phyloP scores from a whole-genome alignment of 2,888 invertebrate genomes.

The Tenthredo distinguenda region DNA sequence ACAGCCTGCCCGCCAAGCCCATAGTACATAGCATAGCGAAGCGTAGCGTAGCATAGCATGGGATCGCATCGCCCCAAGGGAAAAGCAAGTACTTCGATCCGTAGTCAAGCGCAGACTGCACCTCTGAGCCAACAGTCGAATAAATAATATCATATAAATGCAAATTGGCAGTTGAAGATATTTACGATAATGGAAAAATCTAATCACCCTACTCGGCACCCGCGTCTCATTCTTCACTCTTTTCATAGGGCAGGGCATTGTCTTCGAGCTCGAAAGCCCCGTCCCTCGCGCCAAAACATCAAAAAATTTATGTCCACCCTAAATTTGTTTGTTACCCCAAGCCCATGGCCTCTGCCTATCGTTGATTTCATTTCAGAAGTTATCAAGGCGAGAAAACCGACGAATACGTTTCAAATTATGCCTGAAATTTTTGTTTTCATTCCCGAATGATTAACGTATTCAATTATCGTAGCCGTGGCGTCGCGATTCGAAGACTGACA shows the following conservation, averaged over 20 bases:
- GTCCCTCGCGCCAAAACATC: background rate
- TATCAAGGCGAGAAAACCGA: background rate
- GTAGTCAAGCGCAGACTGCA: constrained; percentile 36
- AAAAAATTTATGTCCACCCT: constrained; percentile 24
- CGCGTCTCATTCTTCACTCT: background rate
- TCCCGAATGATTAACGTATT: background rate
- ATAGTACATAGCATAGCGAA: background rate
- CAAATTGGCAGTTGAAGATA: constrained; percentile 59
- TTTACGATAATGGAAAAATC: constrained; percentile 57
- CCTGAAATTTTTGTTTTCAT: background rate
- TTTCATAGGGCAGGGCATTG: background rate
- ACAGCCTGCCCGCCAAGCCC: background rate
- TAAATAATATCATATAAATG: constrained; percentile 61
- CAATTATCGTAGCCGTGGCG: background rate
- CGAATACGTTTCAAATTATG: background rate
- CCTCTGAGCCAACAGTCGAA: constrained; percentile 54
- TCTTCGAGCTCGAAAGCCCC: background rate
- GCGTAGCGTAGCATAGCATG: background rate
- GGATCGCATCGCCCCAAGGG: constrained; percentile 14
- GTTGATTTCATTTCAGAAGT: background rate
- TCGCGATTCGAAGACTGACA: background rate
- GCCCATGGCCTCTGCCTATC: background rate
- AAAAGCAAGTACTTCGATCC: constrained; percentile 29
- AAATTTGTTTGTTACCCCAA: background rate
- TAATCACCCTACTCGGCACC: constrained; percentile 53